Evolutionary conservation across 2,113 vertebrate species (phyloP).

Genomic region (Lepidothrix coronata): DNA sequence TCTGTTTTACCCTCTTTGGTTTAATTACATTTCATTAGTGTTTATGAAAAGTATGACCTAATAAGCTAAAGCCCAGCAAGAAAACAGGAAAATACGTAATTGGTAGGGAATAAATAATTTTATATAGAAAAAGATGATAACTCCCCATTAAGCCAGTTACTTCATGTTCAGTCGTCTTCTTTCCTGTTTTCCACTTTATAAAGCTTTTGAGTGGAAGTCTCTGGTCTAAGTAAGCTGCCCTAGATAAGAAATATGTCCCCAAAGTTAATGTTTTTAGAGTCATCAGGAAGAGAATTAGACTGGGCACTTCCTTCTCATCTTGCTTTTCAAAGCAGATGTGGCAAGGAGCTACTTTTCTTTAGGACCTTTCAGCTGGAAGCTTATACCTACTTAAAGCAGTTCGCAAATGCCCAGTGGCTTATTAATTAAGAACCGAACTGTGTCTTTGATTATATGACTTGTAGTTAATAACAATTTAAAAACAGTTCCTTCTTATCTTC

Average conservation of each 20-base stretch:
- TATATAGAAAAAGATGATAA: not conserved
- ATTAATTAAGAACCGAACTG: not conserved
- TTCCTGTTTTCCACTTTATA: not conserved
- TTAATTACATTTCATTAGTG: not conserved
- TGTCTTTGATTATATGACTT: not conserved
- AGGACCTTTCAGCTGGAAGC: not conserved
- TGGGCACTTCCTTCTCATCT: not conserved
- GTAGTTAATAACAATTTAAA: not conserved
- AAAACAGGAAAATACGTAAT: not conserved
- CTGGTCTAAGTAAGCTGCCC: not conserved
- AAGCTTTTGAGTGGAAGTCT: not conserved
- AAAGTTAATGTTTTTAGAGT: not conserved
- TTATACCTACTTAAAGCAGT: not conserved
- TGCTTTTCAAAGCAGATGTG: not conserved
- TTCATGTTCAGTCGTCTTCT: not conserved
- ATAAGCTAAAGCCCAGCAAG: not conserved
- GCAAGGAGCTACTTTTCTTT: not conserved
- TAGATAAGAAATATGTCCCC: not conserved
- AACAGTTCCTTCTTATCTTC: not conserved
- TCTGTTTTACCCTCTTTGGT: not conserved
- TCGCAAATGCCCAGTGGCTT: not conserved
- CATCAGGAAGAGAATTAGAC: not conserved
- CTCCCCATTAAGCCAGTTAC: not conserved
- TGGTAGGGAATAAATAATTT: not conserved
- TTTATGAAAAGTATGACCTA: not conserved